Evolutionary conservation across 2,888 invertebrate genomes (phyloP).

Genomic region (Acanthoscelides obtectus): DNA sequence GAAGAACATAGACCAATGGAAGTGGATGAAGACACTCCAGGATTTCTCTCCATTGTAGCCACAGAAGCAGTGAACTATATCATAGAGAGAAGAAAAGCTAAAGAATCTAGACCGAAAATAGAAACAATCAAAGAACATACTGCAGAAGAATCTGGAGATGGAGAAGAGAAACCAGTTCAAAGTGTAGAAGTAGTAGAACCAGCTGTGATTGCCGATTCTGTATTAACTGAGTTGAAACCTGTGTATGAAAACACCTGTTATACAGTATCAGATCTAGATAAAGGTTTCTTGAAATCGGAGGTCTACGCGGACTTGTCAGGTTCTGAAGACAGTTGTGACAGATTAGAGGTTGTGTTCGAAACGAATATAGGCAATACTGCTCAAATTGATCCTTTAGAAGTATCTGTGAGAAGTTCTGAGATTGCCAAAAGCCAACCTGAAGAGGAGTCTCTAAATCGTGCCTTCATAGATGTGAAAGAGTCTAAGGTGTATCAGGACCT

Average conservation of each 20-base stretch:
- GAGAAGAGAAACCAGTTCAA: neutral
- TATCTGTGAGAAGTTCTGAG: neutral
- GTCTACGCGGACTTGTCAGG: neutral
- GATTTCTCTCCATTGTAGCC: neutral
- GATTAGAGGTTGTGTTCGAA: neutral
- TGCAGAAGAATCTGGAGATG: neutral
- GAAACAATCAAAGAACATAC: neutral
- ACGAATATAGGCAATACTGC: neutral
- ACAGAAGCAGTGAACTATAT: neutral
- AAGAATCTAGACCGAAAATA: neutral
- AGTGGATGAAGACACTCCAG: neutral
- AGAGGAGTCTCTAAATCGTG: neutral
- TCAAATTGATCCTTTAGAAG: neutral
- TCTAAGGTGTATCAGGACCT: constrained; percentile 21
- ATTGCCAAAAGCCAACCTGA: neutral
- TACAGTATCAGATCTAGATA: neutral
- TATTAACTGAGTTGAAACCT: neutral
- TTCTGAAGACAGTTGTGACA: neutral
- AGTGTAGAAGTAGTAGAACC: neutral
- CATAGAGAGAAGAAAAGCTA: neutral
- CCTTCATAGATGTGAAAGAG: constrained; percentile 10
- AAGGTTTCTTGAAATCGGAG: neutral
- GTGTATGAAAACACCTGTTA: neutral
- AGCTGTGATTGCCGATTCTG: neutral
- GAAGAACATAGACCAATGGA: neutral